Evolutionary conservation across 30 jellyfish, hydroid and myxozoan species (phyloP).

Genomic region (Cassiopea xamachana): DNA sequence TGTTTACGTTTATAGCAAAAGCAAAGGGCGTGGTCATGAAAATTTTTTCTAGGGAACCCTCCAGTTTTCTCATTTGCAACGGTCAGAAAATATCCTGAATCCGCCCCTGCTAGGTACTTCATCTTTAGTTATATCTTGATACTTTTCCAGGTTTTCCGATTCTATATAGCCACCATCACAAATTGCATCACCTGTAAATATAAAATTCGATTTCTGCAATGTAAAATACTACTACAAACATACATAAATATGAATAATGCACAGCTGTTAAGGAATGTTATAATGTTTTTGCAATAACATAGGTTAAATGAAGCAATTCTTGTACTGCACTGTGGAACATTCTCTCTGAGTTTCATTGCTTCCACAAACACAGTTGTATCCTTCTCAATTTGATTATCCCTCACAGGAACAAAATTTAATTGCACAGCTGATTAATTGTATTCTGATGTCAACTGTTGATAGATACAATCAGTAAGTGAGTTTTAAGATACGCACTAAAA

Average conservation of each 20-base stretch:
- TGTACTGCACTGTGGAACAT: constrained; percentile 9
- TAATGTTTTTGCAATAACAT: background rate
- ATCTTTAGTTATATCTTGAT: constrained; percentile 20
- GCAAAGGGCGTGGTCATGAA: too few species aligned
- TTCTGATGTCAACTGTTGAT: constrained; percentile 11
- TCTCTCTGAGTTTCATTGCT: background rate
- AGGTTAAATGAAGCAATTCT: background rate
- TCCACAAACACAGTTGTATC: background rate
- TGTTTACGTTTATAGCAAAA: too few species aligned
- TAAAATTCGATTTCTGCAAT: background rate
- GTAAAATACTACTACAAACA: background rate
- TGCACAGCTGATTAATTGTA: background rate
- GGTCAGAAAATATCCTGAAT: too few species aligned
- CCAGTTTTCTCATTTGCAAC: too few species aligned
- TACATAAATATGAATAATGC: constrained; percentile 1
- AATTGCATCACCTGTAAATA: constrained; percentile 33
- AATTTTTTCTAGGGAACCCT: too few species aligned
- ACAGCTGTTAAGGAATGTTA: constrained; percentile 10
- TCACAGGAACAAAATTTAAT: constrained; percentile 5
- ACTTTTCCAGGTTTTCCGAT: constrained; percentile 35
- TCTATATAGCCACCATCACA: constrained; percentile 44
- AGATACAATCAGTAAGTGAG: constrained; percentile 1
- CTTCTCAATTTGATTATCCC: constrained; percentile 1
- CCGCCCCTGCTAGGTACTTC: background rate
- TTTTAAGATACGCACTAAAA: background rate